These are phyloP conservation scores for Patiria miniata DNA, from an alignment of 35 echinoderm and acorn worm genomes.

Conservation along the genomic window DNA sequence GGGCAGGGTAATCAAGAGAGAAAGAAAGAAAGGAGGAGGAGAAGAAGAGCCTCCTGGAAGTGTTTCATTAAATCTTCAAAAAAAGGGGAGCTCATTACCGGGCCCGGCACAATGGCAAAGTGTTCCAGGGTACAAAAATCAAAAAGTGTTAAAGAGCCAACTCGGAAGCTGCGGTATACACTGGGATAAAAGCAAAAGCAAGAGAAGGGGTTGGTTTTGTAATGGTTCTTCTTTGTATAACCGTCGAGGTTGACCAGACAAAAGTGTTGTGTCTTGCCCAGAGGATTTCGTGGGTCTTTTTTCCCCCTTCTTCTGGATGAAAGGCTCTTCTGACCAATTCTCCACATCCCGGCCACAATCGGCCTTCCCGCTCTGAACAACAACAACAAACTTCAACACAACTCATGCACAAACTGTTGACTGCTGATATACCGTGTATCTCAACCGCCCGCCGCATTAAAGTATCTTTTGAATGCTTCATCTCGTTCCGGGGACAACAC, in stretches of 20 bases:
- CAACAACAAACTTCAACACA: background rate
- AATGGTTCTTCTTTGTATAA: no score
- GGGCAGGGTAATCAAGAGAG: background rate
- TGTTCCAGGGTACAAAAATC: background rate
- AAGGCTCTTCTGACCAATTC: background rate
- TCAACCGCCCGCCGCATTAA: no score
- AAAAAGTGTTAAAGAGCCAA: background rate
- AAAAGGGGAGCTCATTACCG: background rate
- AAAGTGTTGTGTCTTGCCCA: constrained; percentile 21
- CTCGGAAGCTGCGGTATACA: background rate
- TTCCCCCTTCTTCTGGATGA: background rate
- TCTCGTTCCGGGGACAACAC: no score
- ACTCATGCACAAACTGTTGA: background rate
- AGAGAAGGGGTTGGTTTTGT: no score
- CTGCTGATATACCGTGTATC: no score
- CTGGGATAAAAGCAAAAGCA: no score
- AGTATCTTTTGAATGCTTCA: no score
- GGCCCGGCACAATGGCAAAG: background rate
- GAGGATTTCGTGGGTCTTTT: background rate
- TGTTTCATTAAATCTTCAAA: constrained; percentile 13
- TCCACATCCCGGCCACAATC: background rate
- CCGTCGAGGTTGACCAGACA: background rate
- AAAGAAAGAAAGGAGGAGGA: no score
- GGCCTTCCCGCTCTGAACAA: background rate
- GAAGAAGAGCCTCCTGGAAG: constrained; percentile 6